Evolutionary conservation across 2,113 vertebrate genomes (phyloP).

Genomic region (Catharus minimus): DNA sequence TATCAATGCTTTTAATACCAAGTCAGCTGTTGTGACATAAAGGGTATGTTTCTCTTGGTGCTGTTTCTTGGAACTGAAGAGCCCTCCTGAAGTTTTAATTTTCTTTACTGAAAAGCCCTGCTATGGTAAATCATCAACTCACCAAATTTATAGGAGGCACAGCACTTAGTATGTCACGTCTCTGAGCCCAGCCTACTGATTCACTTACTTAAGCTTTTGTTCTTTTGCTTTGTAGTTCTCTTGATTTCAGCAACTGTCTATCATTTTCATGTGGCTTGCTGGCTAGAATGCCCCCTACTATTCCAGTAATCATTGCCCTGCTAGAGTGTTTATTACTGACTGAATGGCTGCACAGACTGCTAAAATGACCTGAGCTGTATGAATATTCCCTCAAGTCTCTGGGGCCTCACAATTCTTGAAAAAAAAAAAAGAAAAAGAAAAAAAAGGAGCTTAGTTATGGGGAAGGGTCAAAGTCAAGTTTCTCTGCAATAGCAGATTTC

Average conservation of each 20-base stretch:
- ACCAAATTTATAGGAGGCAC: conserved; percentile 60
- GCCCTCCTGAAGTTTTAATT: conserved; percentile 68
- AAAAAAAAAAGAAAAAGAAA: not conserved
- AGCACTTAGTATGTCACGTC: conserved; percentile 56
- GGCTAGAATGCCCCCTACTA: conserved; percentile 49
- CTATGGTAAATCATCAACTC: conserved; percentile 62
- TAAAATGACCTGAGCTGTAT: conserved; percentile 48
- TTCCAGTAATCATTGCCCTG: conserved; percentile 40
- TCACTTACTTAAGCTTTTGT: conserved; percentile 56
- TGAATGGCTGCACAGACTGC: conserved; percentile 10
- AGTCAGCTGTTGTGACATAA: conserved; percentile 58
- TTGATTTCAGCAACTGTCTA: conserved; percentile 64
- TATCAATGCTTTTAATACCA: conserved; percentile 57
- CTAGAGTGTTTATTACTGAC: conserved; percentile 46
- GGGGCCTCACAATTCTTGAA: conserved; percentile 46
- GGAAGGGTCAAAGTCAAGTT: conserved; percentile 25
- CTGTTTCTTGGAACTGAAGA: conserved; percentile 56
- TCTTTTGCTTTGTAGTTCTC: conserved; percentile 53
- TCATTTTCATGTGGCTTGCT: conserved; percentile 61
- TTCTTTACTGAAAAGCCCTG: conserved; percentile 61
- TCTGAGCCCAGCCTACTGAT: conserved; percentile 52
- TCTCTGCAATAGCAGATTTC: conserved; percentile 6
- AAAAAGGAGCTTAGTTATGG: not conserved
- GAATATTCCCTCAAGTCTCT: conserved; percentile 23
- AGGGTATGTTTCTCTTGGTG: conserved; percentile 52